A percentile compares a stretch with the other conserved stretches of the same genome.
Evolutionary conservation across 2,888 invertebrate genomes (phyloP).

Genomic region (Gymnosoma rotundatum): DNA sequence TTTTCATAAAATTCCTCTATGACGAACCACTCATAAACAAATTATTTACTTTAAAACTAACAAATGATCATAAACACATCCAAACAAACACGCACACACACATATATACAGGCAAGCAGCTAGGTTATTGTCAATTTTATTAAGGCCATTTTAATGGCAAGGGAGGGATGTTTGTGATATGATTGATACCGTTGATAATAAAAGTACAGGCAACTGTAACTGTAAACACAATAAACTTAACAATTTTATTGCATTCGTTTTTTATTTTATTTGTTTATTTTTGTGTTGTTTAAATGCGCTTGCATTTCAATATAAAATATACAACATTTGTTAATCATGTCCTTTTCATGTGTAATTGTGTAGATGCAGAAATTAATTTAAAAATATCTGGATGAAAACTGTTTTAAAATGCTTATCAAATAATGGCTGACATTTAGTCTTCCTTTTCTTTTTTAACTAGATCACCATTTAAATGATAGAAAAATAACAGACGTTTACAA

Average conservation of each 20-base stretch:
- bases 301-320: too few relatives aligned
- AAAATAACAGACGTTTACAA: too few relatives aligned
- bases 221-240: slow-evolving; percentile 54
- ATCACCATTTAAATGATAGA: not conserved
- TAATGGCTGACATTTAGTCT: slow-evolving; percentile 46
- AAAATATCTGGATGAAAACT: slow-evolving; percentile 18
- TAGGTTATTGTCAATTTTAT: slow-evolving; percentile 56
- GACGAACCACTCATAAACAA: slow-evolving; percentile 64
- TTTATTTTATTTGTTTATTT: slow-evolving; percentile 33
- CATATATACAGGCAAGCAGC: not conserved
- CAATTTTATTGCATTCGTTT: slow-evolving; percentile 50
- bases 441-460: slow-evolving; percentile 8
- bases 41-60: slow-evolving; percentile 61
- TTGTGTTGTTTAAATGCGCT: not conserved
- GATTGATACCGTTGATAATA: slow-evolving; percentile 11
- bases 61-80: slow-evolving; percentile 56
- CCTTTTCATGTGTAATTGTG: not conserved
- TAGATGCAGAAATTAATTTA: not conserved
- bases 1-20: slow-evolving; percentile 32
- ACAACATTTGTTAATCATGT: slow-evolving; percentile 13
- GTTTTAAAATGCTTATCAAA: slow-evolving; percentile 34
- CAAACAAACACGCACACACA: too few relatives aligned
- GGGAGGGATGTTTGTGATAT: slow-evolving; percentile 52
- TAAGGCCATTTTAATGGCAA: slow-evolving; percentile 59
- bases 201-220: slow-evolving; percentile 13